Evolutionary conservation across 2,888 invertebrate species (phyloP).

Genomic region (Aphodius sticticus): DNA sequence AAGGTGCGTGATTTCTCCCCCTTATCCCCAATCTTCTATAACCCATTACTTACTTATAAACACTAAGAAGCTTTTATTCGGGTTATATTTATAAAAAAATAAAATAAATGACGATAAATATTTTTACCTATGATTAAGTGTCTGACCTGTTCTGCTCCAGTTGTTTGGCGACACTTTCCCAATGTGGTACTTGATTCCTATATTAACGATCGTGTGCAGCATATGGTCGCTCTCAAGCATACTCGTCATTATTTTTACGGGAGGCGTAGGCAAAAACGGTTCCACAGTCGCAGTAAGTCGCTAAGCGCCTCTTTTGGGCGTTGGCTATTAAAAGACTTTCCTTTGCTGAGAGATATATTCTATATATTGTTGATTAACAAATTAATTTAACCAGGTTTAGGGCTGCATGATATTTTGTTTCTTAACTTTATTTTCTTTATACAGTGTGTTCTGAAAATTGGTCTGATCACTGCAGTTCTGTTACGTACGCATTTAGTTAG

Average conservation of each 20-base stretch:
- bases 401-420: constrained; percentile 14
- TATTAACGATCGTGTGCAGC: constrained; percentile 77
- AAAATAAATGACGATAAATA: neutral
- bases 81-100: constrained; percentile 10
- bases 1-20: constrained; percentile 63
- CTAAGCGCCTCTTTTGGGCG: constrained; percentile 20
- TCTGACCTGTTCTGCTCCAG: constrained; percentile 44
- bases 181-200: constrained; percentile 79
- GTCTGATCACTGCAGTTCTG: neutral
- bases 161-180: constrained; percentile 72
- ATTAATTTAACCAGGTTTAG: constrained; percentile 12
- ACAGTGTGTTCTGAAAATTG: constrained; percentile 16
- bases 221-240: constrained; percentile 76
- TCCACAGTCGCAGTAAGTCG: constrained; percentile 94
- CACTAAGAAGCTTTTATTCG: neutral
- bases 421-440: constrained; percentile 7
- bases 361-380: constrained; percentile 16
- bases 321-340: constrained; percentile 12
- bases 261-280: constrained; percentile 97
- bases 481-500: neutral
- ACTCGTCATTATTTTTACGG: constrained; percentile 73
- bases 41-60: constrained; percentile 17
- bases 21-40: neutral
- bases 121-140: too few relatives aligned
- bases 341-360: neutral